Evolutionary conservation across 2,888 invertebrate genomes (phyloP), one percentile per base, ranked within the genome.

Genomic region (Xestia xanthographa): DNA sequence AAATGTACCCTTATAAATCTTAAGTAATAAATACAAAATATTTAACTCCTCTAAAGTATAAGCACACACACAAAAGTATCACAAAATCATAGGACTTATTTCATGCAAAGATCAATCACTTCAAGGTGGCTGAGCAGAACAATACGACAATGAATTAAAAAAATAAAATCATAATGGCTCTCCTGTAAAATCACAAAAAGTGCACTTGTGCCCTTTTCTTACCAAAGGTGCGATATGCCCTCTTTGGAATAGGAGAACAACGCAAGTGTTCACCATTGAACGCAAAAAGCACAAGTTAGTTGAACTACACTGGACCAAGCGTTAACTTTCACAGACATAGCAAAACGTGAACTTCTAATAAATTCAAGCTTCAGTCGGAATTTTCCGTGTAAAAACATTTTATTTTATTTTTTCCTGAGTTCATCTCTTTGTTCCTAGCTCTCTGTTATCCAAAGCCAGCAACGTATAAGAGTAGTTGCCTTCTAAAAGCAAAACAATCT

Each of bases 371-470:
- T 20, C 48, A 53, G 29, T 60, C 11, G 38, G 50, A 58, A 45
- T 60, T 38, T 75, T 50, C 34, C 9, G 6, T 68, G 1, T 34
- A 41, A 62, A 62, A 67, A 72, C 45, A 68, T 17, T 5, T 22
- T 0, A n/a, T n/a, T 58, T 26, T n/a, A n/a, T 34, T 60, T 63
- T 43, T 63, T 41, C 17, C 58, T 29, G 2, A 5, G 38, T 67
- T 58, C 22, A 58, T 72, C n/a, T n/a, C 58, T 82, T 75, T 82
- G 50, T 66, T 29, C 9, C n/a, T n/a, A 38, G 29, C 14, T 77
- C 50, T 67, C 29, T 77, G 17, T 62, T 68, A 65, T 60, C 5
- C 45, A 65, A 69, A 69, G n/a, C 26, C 68, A 38, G 58, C n/a
- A 6, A 6, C 3, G 50, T 66, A 66, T 62, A 41, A 45, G 29